These are phyloP conservation scores for Torymus auratus DNA, from an alignment of 2,888 invertebrate genomes.

Conservation along the genomic window DNA sequence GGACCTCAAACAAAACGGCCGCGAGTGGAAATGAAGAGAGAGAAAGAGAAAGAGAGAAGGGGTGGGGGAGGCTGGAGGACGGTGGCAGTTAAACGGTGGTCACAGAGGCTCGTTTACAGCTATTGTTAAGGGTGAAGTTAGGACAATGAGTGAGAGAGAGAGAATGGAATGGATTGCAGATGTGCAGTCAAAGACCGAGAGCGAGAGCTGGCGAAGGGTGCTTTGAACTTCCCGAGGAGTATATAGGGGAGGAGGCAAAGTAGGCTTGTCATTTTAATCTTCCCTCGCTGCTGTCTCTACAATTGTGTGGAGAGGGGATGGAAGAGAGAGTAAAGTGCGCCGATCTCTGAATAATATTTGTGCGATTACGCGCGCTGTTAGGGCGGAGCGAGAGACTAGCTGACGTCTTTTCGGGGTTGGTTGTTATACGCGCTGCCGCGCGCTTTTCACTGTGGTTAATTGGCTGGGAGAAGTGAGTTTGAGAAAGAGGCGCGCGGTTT, in stretches of 20 bases:
- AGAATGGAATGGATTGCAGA: constrained; percentile 25
- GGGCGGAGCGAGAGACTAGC: no score
- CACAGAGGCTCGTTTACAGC: constrained; percentile 50
- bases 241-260: neutral
- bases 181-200: constrained; percentile 48
- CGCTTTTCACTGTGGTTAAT: no score
- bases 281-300: neutral
- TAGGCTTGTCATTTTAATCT: neutral
- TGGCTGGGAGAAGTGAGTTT: no score
- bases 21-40: no score
- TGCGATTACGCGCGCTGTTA: no score
- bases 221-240: constrained; percentile 13
- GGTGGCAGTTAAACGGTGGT: constrained; percentile 27
- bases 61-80: constrained; percentile 13
- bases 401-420: no score
- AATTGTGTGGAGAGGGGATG: neutral
- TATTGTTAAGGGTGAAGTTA: constrained; percentile 44
- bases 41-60: neutral
- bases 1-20: no score
- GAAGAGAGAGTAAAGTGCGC: no score
- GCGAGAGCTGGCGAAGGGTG: constrained; percentile 12
- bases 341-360: no score
- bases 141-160: constrained; percentile 33
- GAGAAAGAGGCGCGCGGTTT: no score
- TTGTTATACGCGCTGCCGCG: no score